phyloP scores from a whole-genome alignment of 2,797 vertebrate species.

The Pachyuromys duprasi region DNA sequence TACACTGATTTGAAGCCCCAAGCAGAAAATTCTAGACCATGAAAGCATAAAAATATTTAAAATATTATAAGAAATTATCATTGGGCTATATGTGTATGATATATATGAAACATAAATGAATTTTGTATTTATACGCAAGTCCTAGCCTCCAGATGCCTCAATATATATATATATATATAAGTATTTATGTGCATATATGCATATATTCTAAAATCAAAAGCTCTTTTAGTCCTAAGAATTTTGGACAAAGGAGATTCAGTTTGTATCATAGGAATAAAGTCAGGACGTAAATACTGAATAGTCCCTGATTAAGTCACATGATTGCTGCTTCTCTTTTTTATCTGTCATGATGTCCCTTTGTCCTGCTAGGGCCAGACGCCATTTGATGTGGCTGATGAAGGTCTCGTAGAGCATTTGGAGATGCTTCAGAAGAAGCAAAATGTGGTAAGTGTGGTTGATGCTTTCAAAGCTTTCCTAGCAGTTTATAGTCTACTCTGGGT shows the following conservation, averaged over 20 bases:
- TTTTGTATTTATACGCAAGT: background rate
- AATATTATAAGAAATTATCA: background rate
- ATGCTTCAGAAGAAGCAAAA: slow-evolving; percentile 90
- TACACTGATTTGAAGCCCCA: background rate
- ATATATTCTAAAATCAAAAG: background rate
- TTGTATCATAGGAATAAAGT: background rate
- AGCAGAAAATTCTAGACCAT: background rate
- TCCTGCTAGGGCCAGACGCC: slow-evolving; percentile 87
- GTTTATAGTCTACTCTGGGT: background rate
- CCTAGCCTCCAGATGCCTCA: background rate
- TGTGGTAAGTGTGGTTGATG: slow-evolving; percentile 84
- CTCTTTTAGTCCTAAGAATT: background rate
- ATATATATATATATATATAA: background rate
- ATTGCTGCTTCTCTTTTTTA: slow-evolving; percentile 2
- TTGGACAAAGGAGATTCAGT: background rate
- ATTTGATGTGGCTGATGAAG: slow-evolving; percentile 89
- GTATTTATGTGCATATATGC: background rate
- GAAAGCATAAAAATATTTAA: slow-evolving; percentile 21
- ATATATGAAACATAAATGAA: background rate
- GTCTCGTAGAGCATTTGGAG: slow-evolving; percentile 88
- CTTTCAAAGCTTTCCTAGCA: slow-evolving; percentile 51
- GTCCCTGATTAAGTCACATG: background rate
- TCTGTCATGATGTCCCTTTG: background rate
- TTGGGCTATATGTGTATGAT: background rate
- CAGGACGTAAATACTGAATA: background rate